Conservation (phyloP, 2,888 invertebrate genomes). For the Yponomeuta plumbellus region DNA sequence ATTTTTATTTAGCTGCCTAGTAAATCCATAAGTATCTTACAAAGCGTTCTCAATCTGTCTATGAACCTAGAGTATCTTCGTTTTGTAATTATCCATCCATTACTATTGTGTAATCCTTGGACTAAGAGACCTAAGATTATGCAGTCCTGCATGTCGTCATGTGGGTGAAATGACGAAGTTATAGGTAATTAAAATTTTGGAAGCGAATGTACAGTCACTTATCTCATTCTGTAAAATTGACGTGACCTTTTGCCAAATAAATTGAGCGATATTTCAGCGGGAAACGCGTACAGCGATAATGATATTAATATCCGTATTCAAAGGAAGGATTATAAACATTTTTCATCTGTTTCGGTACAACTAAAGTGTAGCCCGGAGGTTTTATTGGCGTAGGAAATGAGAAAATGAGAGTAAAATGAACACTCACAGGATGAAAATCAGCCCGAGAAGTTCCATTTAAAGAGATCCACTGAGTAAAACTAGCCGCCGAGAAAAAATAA, state of each 20-base stretch:
- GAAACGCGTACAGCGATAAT: neutral
- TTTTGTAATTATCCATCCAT: too few relatives aligned
- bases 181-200: neutral
- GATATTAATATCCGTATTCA: conserved; percentile 5
- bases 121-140: neutral
- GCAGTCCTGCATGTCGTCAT: neutral
- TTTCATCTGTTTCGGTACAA: conserved; percentile 20
- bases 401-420: neutral
- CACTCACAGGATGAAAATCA: too few relatives aligned
- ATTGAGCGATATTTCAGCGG: neutral
- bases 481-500: too few relatives aligned
- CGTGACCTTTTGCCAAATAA: neutral
- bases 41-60: too few relatives aligned
- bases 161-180: neutral
- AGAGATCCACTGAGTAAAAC: too few relatives aligned
- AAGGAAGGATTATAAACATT: conserved; percentile 23
- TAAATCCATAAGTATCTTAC: too few relatives aligned
- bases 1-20: too few relatives aligned
- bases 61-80: too few relatives aligned
- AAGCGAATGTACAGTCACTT: neutral
- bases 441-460: too few relatives aligned
- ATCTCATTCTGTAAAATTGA: neutral
- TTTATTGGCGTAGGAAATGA: neutral
- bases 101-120: too few relatives aligned
- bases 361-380: conserved; percentile 16